phyloP scores from a whole-genome alignment of 2,797 vertebrate species.

The Geotrypetes seraphini region DNA sequence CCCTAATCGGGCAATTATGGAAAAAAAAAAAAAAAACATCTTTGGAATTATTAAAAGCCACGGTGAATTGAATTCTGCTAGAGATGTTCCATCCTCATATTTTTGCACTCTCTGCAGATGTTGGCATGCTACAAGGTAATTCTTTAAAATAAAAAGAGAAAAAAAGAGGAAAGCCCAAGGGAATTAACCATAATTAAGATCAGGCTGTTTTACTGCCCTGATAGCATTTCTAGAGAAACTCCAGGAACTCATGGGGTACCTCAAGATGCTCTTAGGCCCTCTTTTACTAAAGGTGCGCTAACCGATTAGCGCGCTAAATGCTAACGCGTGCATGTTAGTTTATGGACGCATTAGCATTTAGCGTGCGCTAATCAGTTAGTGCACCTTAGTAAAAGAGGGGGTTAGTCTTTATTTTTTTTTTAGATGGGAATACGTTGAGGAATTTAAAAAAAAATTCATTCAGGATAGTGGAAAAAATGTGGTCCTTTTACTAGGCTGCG shows the following conservation, averaged over 20 bases:
- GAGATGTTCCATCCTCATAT: neutral
- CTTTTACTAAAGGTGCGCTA: no score
- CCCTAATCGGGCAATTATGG: neutral
- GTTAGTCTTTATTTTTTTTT: slow-evolving; percentile 8
- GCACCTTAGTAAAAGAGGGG: no score
- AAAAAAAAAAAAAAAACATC: no score
- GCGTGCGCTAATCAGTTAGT: no score
- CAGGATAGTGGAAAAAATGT: no score
- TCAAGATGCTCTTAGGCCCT: no score
- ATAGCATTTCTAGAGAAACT: slow-evolving; percentile 10
- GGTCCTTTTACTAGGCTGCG: no score
- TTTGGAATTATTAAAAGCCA: neutral
- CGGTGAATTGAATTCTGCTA: neutral
- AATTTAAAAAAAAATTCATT: slow-evolving; percentile 1
- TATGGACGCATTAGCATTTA: no score
- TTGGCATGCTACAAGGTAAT: neutral
- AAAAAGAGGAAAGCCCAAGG: slow-evolving; percentile 5
- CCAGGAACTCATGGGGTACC: neutral
- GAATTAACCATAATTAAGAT: slow-evolving; percentile 6
- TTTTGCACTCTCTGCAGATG: slow-evolving; percentile 7
- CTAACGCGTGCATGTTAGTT: no score
- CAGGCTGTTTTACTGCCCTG: neutral
- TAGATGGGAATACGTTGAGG: no score
- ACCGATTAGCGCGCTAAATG: no score
- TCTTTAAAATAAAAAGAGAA: neutral